Percentiles rank a stretch among this genome's conserved stretches.
phyloP scores from a whole-genome alignment of 2,113 vertebrate genomes.

The Silurus asotus region DNA sequence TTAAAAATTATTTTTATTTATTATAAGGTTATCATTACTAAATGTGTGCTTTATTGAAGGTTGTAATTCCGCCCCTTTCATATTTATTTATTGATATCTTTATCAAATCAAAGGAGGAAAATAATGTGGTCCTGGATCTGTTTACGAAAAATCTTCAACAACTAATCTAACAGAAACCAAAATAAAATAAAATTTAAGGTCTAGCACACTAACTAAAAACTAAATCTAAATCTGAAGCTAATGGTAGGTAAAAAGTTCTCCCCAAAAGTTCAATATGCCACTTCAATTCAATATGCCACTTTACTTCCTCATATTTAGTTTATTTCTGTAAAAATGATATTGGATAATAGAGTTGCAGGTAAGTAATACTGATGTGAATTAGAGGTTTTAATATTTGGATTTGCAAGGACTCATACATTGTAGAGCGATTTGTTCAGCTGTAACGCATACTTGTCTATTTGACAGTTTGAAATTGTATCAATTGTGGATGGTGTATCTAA shows the following conservation, averaged over 20 bases:
- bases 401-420: background rate
- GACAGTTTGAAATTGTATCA: no score
- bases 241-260: no score
- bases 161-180: background rate
- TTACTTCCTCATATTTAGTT: no score
- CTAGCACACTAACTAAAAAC: background rate
- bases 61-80: no score
- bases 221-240: background rate
- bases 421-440: background rate
- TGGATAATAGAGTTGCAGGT: background rate
- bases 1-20: no score
- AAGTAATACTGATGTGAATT: no score
- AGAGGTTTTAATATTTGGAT: background rate
- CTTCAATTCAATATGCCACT: no score
- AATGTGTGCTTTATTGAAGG: no score
- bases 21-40: no score
- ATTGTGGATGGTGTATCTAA: no score
- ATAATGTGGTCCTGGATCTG: background rate
- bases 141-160: background rate
- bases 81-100: no score
- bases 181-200: background rate
- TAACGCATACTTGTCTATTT: background rate
- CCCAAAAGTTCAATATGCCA: no score
- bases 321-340: background rate
- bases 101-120: background rate